Percentiles rank a stretch among this genome's conserved stretches.
Conservation (phyloP, 2,888 invertebrate species). For the Subacronicta megacephala region DNA sequence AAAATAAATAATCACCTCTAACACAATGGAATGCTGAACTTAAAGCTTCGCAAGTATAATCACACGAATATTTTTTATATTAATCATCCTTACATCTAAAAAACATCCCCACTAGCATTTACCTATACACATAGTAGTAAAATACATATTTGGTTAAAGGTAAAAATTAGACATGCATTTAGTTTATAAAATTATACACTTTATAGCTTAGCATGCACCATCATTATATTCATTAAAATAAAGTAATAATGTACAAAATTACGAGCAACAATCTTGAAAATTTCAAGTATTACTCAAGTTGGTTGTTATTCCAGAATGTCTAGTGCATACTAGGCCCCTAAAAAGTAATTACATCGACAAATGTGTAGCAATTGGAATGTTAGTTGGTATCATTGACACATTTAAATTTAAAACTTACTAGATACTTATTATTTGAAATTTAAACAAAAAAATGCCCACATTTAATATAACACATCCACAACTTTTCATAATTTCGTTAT, state of each 20-base stretch:
- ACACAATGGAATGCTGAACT: conserved; percentile 65
- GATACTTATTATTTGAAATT: not conserved
- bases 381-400: conserved; percentile 23
- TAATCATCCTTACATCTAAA: conserved; percentile 48
- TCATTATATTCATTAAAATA: not conserved
- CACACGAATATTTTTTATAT: conserved; percentile 31
- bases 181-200: conserved; percentile 17
- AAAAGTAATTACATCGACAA: conserved; percentile 13
- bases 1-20: conserved; percentile 54
- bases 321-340: conserved; percentile 24
- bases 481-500: conserved; percentile 13
- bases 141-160: conserved; percentile 17
- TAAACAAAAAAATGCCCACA: conserved; percentile 35
- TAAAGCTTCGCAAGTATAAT: conserved; percentile 48
- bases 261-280: too few relatives aligned
- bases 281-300: too few relatives aligned
- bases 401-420: conserved; percentile 10
- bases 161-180: conserved; percentile 22
- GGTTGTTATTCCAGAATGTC: conserved; percentile 1
- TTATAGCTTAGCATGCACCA: conserved; percentile 34
- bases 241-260: too few relatives aligned
- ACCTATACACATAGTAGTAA: conserved; percentile 9
- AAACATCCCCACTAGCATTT: conserved; percentile 33
- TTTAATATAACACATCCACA: conserved; percentile 15
- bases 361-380: conserved; percentile 2